Conservation (phyloP, 2,113 vertebrate species). For the Martes martes region DNA sequence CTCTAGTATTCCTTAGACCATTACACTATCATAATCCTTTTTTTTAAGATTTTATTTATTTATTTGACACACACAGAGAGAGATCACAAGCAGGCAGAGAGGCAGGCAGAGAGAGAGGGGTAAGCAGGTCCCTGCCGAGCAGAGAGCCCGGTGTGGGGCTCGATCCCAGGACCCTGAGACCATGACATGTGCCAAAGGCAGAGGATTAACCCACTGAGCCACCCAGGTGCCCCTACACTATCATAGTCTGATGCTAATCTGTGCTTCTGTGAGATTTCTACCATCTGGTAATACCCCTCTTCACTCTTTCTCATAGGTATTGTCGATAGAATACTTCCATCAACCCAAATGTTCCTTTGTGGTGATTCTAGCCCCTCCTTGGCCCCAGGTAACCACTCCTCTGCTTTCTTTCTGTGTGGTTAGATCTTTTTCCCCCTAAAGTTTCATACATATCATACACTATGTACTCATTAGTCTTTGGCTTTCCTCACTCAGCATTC, state of each 20-base stretch:
- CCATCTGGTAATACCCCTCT: background rate
- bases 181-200: too few relatives aligned
- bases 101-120: too few relatives aligned
- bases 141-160: too few relatives aligned
- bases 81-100: too few relatives aligned
- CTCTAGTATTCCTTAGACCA: background rate
- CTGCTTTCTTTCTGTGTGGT: background rate
- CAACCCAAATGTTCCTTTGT: background rate
- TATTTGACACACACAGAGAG: too few relatives aligned
- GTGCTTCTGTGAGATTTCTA: background rate
- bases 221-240: background rate
- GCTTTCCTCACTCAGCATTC: background rate
- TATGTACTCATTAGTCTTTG: background rate
- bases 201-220: too few relatives aligned
- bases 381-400: background rate
- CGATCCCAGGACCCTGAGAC: too few relatives aligned
- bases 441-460: background rate
- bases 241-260: background rate
- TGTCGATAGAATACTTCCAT: background rate
- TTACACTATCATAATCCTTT: background rate
- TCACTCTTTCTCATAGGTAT: background rate
- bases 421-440: background rate
- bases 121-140: too few relatives aligned
- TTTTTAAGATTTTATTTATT: too few relatives aligned
- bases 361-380: background rate